Conservation (phyloP, 2,113 vertebrate genomes). For the Indri indri region DNA sequence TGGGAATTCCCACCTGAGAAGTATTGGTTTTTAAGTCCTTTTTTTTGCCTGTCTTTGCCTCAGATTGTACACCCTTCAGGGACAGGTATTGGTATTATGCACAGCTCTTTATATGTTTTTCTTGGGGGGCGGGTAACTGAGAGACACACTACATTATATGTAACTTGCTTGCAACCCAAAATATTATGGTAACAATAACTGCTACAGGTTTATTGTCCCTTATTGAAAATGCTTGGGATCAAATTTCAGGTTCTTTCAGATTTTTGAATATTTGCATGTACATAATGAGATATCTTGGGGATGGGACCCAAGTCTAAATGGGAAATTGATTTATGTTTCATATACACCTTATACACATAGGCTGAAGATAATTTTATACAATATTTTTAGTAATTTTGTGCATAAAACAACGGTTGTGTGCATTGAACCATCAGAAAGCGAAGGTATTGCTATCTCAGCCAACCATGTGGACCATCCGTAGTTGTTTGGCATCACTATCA, state of each 20-base stretch:
- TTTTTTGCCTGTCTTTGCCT: neutral
- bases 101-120: neutral
- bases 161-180: neutral
- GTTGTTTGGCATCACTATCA: no score
- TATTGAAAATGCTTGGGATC: neutral
- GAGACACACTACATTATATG: neutral
- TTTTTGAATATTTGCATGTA: neutral
- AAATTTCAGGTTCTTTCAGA: neutral
- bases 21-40: neutral
- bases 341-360: neutral
- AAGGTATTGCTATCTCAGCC: neutral
- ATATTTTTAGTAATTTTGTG: neutral
- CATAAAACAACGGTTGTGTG: neutral
- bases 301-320: neutral
- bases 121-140: neutral
- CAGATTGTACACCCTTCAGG: neutral
- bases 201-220: neutral
- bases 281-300: neutral
- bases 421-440: neutral
- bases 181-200: neutral
- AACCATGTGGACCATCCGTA: neutral
- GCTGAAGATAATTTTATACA: neutral
- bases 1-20: neutral
- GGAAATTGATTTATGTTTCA: neutral
- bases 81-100: neutral